Conservation (phyloP, 2,113 vertebrate genomes). For the Lepidothrix coronata region DNA sequence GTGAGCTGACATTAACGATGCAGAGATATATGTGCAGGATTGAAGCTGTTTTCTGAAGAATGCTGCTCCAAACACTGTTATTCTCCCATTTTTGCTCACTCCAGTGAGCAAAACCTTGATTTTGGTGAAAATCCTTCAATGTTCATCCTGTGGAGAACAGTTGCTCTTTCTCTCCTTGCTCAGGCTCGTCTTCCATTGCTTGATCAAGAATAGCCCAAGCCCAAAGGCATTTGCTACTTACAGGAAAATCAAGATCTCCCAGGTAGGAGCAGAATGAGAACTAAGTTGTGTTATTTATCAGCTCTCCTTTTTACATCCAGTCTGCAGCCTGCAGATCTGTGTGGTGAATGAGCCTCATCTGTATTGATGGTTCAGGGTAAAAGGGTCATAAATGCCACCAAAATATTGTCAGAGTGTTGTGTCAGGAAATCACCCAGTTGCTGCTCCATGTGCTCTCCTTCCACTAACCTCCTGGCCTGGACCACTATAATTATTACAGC, state of each 20-base stretch:
- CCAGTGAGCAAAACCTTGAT: neutral
- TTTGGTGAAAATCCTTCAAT: neutral
- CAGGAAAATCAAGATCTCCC: neutral
- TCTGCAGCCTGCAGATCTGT: neutral
- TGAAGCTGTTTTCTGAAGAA: neutral
- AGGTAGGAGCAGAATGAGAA: neutral
- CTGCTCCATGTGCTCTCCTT: neutral
- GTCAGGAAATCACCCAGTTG: neutral
- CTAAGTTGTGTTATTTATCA: accelerated
- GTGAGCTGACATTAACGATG: neutral
- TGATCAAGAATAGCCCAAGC: neutral
- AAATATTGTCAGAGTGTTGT: neutral
- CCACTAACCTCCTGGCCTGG: neutral
- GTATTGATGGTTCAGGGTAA: neutral
- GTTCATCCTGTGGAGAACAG: neutral
- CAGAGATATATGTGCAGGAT: neutral
- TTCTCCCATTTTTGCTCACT: neutral
- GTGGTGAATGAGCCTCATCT: neutral
- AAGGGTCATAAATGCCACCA: neutral
- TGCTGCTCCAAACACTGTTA: neutral
- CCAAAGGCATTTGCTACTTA: neutral
- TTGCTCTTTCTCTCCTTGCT: neutral
- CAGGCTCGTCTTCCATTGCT: neutral
- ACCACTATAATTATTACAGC: neutral
- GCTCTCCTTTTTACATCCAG: neutral